Percentiles rank a stretch among this genome's conserved stretches.
Conservation (phyloP, 2,888 invertebrate species). For the Spicauda simplicius region DNA sequence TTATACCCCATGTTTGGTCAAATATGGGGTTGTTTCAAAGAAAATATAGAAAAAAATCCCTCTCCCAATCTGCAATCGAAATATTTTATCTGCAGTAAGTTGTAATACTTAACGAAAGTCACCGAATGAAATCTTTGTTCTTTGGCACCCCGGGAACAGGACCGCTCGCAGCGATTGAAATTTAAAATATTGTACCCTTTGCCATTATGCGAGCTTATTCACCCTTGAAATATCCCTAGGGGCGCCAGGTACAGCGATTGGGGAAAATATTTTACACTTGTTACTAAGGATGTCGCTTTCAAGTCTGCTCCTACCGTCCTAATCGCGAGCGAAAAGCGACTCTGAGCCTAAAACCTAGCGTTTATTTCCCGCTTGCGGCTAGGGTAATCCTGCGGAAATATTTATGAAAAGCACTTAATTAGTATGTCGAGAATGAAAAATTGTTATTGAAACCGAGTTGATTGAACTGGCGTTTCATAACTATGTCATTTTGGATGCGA, state of each 20-base stretch:
- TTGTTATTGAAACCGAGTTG: constrained; percentile 83
- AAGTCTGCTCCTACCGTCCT: constrained; percentile 63
- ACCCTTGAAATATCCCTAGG: constrained; percentile 86
- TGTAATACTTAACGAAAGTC: constrained; percentile 79
- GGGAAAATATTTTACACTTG: constrained; percentile 85
- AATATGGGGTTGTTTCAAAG: not conserved
- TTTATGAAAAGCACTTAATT: constrained; percentile 84
- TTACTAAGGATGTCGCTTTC: constrained; percentile 82
- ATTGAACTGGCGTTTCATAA: constrained; percentile 82
- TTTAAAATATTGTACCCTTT: constrained; percentile 86
- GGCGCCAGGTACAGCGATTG: constrained; percentile 83
- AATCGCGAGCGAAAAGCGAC: constrained; percentile 51
- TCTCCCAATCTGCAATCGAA: constrained; percentile 6
- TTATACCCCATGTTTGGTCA: too few relatives aligned
- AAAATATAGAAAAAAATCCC: not conserved
- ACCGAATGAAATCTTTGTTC: constrained; percentile 79
- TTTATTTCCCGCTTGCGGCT: constrained; percentile 48
- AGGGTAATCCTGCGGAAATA: constrained; percentile 57
- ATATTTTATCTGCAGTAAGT: constrained; percentile 61
- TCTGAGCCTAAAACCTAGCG: constrained; percentile 52
- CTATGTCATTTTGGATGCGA: constrained; percentile 81
- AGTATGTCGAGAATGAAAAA: constrained; percentile 84
- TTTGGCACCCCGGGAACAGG: constrained; percentile 68
- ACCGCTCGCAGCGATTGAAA: constrained; percentile 85
- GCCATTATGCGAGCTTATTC: constrained; percentile 85